Conservation (phyloP, 2,888 invertebrate genomes). For the Caenorhabditis sulstoni region DNA sequence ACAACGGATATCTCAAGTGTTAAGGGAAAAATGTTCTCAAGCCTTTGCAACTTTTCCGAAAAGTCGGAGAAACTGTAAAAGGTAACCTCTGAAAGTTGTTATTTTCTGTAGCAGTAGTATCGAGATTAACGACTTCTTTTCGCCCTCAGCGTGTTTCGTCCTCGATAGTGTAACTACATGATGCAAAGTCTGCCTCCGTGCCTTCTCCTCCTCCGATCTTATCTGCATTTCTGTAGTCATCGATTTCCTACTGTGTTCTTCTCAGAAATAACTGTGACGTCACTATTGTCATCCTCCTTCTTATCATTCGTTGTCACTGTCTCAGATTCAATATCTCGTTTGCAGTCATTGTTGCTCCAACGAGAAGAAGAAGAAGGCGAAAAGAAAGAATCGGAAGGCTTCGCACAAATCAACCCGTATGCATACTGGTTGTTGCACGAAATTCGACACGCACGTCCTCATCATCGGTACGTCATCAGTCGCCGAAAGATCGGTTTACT, state of each 20-base stretch:
- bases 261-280: constrained; percentile 8
- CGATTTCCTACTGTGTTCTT: constrained; percentile 5
- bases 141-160: background rate
- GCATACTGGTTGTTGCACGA: constrained; percentile 55
- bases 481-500: constrained; percentile 5
- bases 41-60: no score
- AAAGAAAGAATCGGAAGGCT: constrained; percentile 5
- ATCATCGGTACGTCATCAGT: constrained; percentile 50
- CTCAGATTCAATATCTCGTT: background rate
- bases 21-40: no score
- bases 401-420: constrained; percentile 13
- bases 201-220: background rate
- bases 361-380: background rate
- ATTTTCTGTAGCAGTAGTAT: constrained; percentile 6
- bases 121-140: constrained; percentile 11
- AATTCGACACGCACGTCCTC: constrained; percentile 55
- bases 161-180: constrained; percentile 7
- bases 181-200: background rate
- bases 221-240: background rate
- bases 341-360: constrained; percentile 1
- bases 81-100: background rate
- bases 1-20: no score
- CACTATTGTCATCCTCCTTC: constrained; percentile 18
- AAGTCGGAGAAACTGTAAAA: no score
- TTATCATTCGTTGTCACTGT: constrained; percentile 6